phyloP scores from a whole-genome alignment of 2,113 vertebrate genomes.

The Panurus biarmicus region DNA sequence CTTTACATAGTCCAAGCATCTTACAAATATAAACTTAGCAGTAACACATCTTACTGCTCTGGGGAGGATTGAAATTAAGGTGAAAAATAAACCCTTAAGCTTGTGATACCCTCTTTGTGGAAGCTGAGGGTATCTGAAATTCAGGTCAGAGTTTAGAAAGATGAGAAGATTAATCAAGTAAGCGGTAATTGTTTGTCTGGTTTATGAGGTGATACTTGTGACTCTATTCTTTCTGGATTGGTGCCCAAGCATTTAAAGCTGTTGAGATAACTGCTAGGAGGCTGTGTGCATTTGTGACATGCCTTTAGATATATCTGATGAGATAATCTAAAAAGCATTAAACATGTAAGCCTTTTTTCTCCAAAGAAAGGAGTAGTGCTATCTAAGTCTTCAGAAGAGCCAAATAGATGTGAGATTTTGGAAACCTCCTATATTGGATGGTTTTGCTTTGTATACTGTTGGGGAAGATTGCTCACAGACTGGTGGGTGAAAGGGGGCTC shows the following conservation, averaged over 20 bases:
- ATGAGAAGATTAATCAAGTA: not conserved
- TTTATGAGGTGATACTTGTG: not conserved
- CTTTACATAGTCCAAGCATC: not conserved
- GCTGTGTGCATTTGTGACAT: not conserved
- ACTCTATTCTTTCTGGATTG: not conserved
- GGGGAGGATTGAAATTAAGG: not conserved
- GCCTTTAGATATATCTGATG: not conserved
- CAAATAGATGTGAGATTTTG: not conserved
- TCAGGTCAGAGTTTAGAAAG: not conserved
- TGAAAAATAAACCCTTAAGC: not conserved
- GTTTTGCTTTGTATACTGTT: not conserved
- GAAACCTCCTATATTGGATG: not conserved
- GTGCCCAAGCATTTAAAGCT: not conserved
- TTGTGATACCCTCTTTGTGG: not conserved
- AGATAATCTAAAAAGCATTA: not conserved
- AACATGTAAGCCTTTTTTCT: not conserved
- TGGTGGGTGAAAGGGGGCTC: not conserved
- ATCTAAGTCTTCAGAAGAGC: not conserved
- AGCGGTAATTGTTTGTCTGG: not conserved
- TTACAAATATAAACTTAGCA: not conserved
- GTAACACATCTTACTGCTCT: not conserved
- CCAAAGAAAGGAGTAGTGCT: not conserved
- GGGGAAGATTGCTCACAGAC: not conserved
- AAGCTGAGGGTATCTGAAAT: not conserved
- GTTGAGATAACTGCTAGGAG: not conserved